These are phyloP conservation scores for Henricia sp. DNA, from an alignment of 53 echinoderm and acorn worm species.

Conservation along the genomic window DNA sequence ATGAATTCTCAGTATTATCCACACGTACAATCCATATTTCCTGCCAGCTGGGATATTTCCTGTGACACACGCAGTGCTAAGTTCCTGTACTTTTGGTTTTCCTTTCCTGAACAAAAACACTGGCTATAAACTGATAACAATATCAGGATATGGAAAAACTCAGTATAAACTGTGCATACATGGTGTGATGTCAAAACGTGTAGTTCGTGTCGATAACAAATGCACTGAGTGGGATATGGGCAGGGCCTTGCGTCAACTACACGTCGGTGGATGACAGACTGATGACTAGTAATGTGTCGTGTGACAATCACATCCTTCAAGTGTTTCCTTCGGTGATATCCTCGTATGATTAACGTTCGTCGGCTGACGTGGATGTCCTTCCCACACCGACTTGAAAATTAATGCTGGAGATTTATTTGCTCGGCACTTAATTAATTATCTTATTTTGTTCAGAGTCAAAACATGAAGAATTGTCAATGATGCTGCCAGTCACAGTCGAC, in stretches of 20 bases:
- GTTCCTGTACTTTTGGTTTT: constrained; percentile 3
- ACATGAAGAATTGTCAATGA: too few species aligned
- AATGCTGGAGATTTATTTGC: too few species aligned
- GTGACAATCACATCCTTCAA: background rate
- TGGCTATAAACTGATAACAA: too few species aligned
- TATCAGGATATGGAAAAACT: background rate
- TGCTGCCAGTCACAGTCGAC: too few species aligned
- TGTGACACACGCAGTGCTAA: background rate
- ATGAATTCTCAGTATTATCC: too few species aligned
- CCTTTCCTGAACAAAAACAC: too few species aligned
- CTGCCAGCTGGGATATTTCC: constrained; percentile 13
- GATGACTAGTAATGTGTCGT: background rate
- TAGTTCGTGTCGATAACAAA: constrained; percentile 11
- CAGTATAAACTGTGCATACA: background rate
- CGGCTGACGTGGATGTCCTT: too few species aligned
- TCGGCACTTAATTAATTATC: too few species aligned
- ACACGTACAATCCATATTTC: too few species aligned
- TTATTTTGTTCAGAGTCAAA: too few species aligned
- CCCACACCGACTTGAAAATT: too few species aligned
- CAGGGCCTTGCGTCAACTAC: constrained; percentile 7
- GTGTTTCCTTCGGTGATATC: background rate
- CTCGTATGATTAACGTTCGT: too few species aligned
- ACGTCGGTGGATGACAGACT: constrained; percentile 1
- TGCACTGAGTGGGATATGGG: constrained; percentile 16
- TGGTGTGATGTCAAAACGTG: background rate